Evolutionary conservation across 2,113 vertebrate species (phyloP).

Genomic region (Girardinichthys multiradiatus): DNA sequence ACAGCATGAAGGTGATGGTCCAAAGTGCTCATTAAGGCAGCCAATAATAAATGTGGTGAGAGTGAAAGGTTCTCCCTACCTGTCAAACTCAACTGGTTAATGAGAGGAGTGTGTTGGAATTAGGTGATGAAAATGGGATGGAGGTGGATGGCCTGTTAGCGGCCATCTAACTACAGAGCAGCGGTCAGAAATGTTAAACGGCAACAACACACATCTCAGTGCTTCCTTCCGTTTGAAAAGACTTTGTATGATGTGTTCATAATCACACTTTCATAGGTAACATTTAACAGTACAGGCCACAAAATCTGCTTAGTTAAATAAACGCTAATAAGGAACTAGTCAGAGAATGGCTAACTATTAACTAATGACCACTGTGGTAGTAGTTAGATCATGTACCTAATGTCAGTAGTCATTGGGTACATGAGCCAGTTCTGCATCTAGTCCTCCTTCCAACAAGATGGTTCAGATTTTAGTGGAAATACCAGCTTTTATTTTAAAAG

Average conservation of each 20-base stretch:
- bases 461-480: too few species aligned
- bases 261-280: background rate
- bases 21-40: conserved; percentile 77
- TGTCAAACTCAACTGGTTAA: conserved; percentile 64
- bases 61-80: conserved; percentile 66
- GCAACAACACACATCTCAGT: conserved; percentile 40
- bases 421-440: too few species aligned
- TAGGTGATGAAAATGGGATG: conserved; percentile 56
- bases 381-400: too few species aligned
- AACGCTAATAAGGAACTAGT: too few species aligned
- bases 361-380: too few species aligned
- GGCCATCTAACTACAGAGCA: conserved; percentile 62
- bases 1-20: conserved; percentile 67
- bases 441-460: too few species aligned
- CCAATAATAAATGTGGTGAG: conserved; percentile 70
- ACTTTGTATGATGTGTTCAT: conserved; percentile 4
- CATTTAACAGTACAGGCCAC: too few species aligned
- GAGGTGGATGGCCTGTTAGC: conserved; percentile 69
- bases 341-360: too few species aligned
- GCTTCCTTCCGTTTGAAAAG: conserved; percentile 11
- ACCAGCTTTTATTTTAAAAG: too few species aligned
- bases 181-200: conserved; percentile 42
- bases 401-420: too few species aligned
- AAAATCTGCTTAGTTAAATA: too few species aligned
- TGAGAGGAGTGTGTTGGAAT: conserved; percentile 62